Evolutionary conservation across 2,113 vertebrate species (phyloP), one percentile per base, ranked within the genome.

Genomic region (Mustelus asterias): DNA sequence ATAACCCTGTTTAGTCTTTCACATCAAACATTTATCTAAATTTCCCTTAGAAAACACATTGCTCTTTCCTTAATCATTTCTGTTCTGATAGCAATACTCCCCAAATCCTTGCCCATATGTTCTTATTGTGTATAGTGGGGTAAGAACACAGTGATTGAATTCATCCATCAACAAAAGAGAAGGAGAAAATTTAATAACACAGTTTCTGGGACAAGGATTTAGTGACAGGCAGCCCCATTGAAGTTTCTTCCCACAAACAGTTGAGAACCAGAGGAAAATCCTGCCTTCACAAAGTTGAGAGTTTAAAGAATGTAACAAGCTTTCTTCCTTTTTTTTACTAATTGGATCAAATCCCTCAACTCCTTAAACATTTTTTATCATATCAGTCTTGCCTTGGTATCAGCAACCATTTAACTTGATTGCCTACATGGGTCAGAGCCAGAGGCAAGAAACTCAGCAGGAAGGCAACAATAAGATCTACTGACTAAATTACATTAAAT

Each of bases 401-500:
- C n/a, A 93, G 60, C 60, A 65, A 26, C 63, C 60, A 37, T 44
- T 41, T 83, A 83, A 80, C 16, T 41, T 41, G 37, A 83, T 83
- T 41, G 18, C 5, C 80, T 83, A 65, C 16, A n/a, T 41, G 60
- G n/a, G 16, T 93, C 60, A 93, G 60, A 37, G 60, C 89, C 60
- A 93, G 89, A 93, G 7, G 60, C 33, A 93, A 93, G 63, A 65
- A 65, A 18, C 60, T 92, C 89, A 65, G 94, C 67, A 95, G 67
- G 94, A 72, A 54, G 69, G 10, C 69, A 72, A 26, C 92, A 94
- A 72, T 70, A 54, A 48, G 20, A 29, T 95, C 69, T 70, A 44
- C 69, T 95, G 65, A 72, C 93, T 48, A 70, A 92, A 44, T 94
- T 69, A 94, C 54, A 92, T 92, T 92, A 41, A 94, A 70, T 70